Evolutionary conservation across 2,888 invertebrate species (phyloP).

Genomic region (Chorisops tibialis): DNA sequence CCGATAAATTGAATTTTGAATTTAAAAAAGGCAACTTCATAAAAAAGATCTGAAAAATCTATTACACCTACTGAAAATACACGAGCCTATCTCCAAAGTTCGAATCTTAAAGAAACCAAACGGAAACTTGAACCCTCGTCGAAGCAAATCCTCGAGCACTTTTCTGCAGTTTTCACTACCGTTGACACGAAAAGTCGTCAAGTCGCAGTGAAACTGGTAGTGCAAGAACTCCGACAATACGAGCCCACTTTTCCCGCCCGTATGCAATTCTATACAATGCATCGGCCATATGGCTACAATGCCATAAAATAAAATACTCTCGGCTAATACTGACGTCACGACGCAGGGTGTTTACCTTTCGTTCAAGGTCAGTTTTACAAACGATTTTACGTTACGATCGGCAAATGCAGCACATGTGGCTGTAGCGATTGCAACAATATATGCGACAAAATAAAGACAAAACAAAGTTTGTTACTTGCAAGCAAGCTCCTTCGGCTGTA

Average conservation of each 20-base stretch:
- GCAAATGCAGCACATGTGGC: slow-evolving; percentile 1
- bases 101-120: too few relatives aligned
- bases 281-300: neutral
- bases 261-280: neutral
- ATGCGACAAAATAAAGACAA: neutral
- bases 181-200: slow-evolving; percentile 4
- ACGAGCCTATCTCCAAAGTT: too few relatives aligned
- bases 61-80: too few relatives aligned
- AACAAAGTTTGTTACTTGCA: neutral
- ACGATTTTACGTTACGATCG: slow-evolving; percentile 17
- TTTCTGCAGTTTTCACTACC: slow-evolving; percentile 2
- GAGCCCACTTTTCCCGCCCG: slow-evolving; percentile 1
- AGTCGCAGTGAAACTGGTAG: slow-evolving; percentile 12
- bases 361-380: slow-evolving; percentile 18
- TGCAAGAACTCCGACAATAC: neutral
- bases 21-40: too few relatives aligned
- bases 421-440: neutral
- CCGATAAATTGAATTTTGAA: too few relatives aligned
- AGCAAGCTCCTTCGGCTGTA: neutral
- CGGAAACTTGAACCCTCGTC: too few relatives aligned
- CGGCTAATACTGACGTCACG: slow-evolving; percentile 16
- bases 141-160: neutral
- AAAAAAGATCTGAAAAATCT: too few relatives aligned
- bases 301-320: neutral
- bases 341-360: slow-evolving; percentile 14